Evolutionary conservation across 2,113 vertebrate species (phyloP).

Genomic region (Rhagologus leucostigma): DNA sequence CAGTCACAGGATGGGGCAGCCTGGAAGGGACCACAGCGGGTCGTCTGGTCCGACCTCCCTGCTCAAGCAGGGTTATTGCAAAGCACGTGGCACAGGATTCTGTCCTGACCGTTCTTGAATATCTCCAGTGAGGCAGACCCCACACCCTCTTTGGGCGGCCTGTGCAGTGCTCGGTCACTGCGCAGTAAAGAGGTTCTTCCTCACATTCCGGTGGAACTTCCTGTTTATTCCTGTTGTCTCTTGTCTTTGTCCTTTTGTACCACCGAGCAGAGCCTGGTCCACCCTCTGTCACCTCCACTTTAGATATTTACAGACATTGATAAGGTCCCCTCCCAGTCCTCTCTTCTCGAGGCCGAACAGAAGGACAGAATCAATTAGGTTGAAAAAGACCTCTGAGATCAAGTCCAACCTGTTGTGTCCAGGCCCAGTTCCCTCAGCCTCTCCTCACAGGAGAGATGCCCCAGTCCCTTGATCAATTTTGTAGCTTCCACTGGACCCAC

Average conservation of each 20-base stretch:
- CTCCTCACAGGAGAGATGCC: too few relatives aligned
- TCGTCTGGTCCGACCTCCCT: neutral
- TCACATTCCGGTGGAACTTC: neutral
- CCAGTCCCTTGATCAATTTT: neutral
- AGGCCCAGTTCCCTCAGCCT: neutral
- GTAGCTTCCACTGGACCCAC: fast-evolving
- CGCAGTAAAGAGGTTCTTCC: neutral
- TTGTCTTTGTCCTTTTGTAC: too few relatives aligned
- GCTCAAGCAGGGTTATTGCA: neutral
- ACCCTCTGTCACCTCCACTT: neutral
- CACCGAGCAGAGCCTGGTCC: neutral
- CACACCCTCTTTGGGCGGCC: too few relatives aligned
- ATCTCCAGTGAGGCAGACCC: too few relatives aligned
- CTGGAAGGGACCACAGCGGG: neutral
- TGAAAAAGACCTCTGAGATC: neutral
- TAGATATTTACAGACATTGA: too few relatives aligned
- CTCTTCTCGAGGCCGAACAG: neutral
- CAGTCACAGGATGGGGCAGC: fast-evolving
- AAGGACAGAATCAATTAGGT: neutral
- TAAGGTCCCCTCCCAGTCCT: neutral
- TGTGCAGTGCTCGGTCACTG: neutral
- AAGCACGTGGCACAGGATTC: neutral
- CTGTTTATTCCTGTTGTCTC: neutral
- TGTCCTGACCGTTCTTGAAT: neutral
- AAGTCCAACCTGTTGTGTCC: too few relatives aligned